Evolutionary conservation across 2,113 vertebrate genomes (phyloP), one percentile per base, ranked within the genome.

Genomic region (Paracyprichromis sp.): DNA sequence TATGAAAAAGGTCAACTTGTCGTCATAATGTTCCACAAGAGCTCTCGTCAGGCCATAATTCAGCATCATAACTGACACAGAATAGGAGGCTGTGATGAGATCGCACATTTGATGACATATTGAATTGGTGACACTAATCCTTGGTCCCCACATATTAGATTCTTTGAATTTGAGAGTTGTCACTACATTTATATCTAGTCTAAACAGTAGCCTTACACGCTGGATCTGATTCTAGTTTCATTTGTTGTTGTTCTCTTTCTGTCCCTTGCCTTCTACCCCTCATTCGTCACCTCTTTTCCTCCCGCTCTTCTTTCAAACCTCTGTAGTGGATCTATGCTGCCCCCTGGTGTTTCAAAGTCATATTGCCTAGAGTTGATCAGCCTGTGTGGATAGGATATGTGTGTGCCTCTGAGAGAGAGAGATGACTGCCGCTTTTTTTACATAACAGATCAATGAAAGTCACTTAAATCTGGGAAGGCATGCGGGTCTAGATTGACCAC

Each of bases 301-400:
- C 21, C 6, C 5, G 3, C 9, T 4, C 45, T 24, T 7, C 69
- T 21, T 4, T 16, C 21, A 26, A 17, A 5, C 76, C 17, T 31
- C 24, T 87, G 26, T 59, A 6, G 59, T 87, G 91, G 52, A 10
- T 86, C 59, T 29, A 43, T 87, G 87, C 95, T 97, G 97, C 97
- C 97, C 97, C 95, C 97, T 97, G 89, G 89, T 97, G 98, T 94
- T 84, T 26, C 3, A 11, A 9, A n/a, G 17, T 3, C 8, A 9
- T 84, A 47, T 45, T 81, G 12, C 86, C 88, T 10, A n/a, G 13
- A 40, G 16, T 56, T 53, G 19, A 43, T 56, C 43, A 21, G 40
- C 19, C 19, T 4, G 8, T 5, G 34, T 34, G 2, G 54, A 17
- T 63, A 63, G 59, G 59, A 29, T 79, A 14, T 47, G n/a, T 54